Evolutionary conservation across 2,888 invertebrate genomes (phyloP), one percentile per base, ranked within the genome.

Genomic region (Lepidocyrtinus sp.): DNA sequence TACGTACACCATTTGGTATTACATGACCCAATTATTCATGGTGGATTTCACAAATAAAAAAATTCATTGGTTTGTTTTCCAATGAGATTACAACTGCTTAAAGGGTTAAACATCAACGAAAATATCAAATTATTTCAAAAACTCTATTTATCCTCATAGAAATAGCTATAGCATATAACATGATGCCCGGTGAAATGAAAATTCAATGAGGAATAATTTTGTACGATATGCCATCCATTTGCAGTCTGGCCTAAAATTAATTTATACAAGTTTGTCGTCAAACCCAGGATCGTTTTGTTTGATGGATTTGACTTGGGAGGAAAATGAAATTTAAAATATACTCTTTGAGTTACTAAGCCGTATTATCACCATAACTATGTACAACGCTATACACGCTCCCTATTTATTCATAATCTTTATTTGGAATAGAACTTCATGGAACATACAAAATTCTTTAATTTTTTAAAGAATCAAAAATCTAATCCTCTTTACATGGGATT

Each of bases 401-500:
- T 36, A 36, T 36, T 36, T 36, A 36, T 36, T 12, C 36, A 7
- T n/a, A n/a, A n/a, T 36, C 36, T 36, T 5, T 36, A 12, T 7
- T 7, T 36, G 5, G 12, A 12, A 12, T 36, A 36, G 5, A 7
- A 36, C 36, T 7, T 7, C 36, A 7, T 36, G 36, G 36, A 12
- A 7, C 12, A 12, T 36, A n/a, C n/a, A n/a, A n/a, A n/a, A n/a
- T 36, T 36, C 36, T 7, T 36, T 36, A 7, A 5, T 7, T 36
- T 36, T 36, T 36, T 36, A 7, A 36, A 36, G 12, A 7, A 7
- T 36, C 5, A 36, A 36, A 36, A 7, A 36, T 36, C 12, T 77
- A 79, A 79, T 73, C 79, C 79, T 59, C 79, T 79, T 79, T 69
- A 74, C 73, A 79, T 77, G 27, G 74, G 79, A 79, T 79, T 79